Base-by-base conservation (phyloP, 2,113 vertebrate genomes). In the Cyphomyrus plagiostoma region DNA sequence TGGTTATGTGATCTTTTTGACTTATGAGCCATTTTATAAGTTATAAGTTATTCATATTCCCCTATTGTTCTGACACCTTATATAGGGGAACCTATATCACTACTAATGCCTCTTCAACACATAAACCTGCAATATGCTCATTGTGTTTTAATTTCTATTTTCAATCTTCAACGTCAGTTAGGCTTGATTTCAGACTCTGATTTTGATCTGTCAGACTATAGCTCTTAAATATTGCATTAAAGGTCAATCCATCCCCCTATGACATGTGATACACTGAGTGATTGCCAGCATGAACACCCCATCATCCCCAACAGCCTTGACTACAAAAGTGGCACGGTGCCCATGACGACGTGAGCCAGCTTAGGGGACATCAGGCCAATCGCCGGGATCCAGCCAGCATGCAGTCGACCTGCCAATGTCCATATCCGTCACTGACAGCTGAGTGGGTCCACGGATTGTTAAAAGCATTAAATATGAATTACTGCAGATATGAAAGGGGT, bases 391-490 rank as follows among this genome's bases (percentile, higher is more conserved):
- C 35, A 42, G 35, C 74, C 74, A 80, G 19, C 74, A 42, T 42
- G 30, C 66, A 30, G 66, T 66, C n/a, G 50, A 89, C 9, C 88
- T 50, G 70, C 62, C 66, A 30, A 9, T 11, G 48, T 49, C 66
- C 62, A 89, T 88, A 19, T 50, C n/a, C 26, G 3, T 74, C 66
- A 88, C n/a, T 30, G n/a, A 26, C 15, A 53, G 82, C 82, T 2
- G 42, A 42, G 53, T 11, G 58, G 45, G 23, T 26, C 48, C n/a
- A 50, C 48, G 11, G 39, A 35, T 90, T 50, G 52, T 89, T 91
- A 89, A 88, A 90, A 91, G 89, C 84, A 92, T 93, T 92, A 91
- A 92, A 93, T 90, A 90, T 90, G 90, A 91, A 93, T 92, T 50
- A 86, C 85, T 90, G 74, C 62, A 80, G 89, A 84, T 89, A 89